Conservation (phyloP, 2,797 vertebrate species). For the Xenentodon cancila region DNA sequence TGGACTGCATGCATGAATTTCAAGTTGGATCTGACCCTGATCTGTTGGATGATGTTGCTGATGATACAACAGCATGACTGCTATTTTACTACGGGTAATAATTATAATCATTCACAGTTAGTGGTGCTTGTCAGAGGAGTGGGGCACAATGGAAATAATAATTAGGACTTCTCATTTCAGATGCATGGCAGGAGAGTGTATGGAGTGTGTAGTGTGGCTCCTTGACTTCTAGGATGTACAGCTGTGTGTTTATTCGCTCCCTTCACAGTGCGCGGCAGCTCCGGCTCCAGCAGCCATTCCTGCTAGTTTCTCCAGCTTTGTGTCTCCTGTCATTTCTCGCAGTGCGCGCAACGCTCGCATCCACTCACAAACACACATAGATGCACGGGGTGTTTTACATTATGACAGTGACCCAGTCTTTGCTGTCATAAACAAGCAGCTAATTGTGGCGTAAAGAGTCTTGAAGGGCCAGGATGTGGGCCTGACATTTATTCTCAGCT, state of each 20-base stretch:
- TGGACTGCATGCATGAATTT: conserved; percentile 71
- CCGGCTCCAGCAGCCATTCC: conserved; percentile 24
- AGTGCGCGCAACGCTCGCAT: neutral
- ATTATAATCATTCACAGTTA: conserved; percentile 81
- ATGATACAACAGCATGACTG: conserved; percentile 75
- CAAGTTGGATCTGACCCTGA: conserved; percentile 74
- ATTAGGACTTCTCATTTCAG: conserved; percentile 78
- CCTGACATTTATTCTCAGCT: conserved; percentile 53
- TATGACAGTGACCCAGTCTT: conserved; percentile 59
- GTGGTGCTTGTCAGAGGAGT: conserved; percentile 78
- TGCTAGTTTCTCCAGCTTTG: conserved; percentile 31
- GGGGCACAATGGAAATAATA: conserved; percentile 81
- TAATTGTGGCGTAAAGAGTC: conserved; percentile 61
- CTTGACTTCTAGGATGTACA: conserved; percentile 70
- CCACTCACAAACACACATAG: conserved; percentile 12
- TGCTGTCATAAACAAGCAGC: conserved; percentile 57
- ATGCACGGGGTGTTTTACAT: conserved; percentile 32
- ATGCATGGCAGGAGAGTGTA: conserved; percentile 65
- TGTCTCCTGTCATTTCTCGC: conserved; percentile 28
- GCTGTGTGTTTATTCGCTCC: conserved; percentile 61
- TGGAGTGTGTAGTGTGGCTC: conserved; percentile 54
- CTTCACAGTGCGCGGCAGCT: conserved; percentile 26
- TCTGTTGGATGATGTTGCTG: conserved; percentile 73
- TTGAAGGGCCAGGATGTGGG: conserved; percentile 46
- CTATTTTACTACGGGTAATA: conserved; percentile 76